These are phyloP conservation scores for Myotis myotis DNA, from an alignment of 2,797 vertebrate genomes.

Conservation along the genomic window DNA sequence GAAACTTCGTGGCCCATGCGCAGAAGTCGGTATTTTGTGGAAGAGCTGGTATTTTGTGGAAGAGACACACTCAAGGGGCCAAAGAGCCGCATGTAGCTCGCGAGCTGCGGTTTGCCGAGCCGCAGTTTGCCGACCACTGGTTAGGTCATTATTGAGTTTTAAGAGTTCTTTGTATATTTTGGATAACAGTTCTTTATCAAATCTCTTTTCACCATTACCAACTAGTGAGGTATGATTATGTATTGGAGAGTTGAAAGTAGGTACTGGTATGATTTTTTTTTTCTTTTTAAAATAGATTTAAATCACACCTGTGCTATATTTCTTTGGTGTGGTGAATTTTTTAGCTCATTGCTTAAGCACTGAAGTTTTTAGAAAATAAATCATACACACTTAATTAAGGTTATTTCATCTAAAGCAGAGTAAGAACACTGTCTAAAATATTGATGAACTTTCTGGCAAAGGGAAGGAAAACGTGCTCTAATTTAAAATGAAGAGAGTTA, in stretches of 20 bases:
- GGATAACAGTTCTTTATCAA: not conserved
- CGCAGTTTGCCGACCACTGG: no score
- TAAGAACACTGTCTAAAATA: constrained; percentile 56
- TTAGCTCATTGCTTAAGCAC: constrained; percentile 50
- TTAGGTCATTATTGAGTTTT: not conserved
- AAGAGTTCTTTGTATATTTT: not conserved
- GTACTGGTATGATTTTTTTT: constrained; percentile 10
- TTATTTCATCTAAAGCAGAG: constrained; percentile 64
- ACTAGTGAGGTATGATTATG: not conserved
- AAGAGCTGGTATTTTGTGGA: no score
- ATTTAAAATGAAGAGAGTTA: constrained; percentile 62
- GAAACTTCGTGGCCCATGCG: no score
- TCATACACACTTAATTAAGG: constrained; percentile 45
- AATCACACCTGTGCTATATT: constrained; percentile 38
- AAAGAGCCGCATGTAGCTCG: no score
- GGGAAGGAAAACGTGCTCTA: constrained; percentile 37
- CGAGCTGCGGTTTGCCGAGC: no score
- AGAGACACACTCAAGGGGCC: no score
- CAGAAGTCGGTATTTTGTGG: no score
- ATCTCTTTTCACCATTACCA: not conserved
- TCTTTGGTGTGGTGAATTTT: constrained; percentile 20
- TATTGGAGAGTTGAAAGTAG: not conserved
- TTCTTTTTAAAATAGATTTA: constrained; percentile 19
- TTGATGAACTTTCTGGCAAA: constrained; percentile 64
- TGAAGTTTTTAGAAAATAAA: constrained; percentile 61